Conservation (phyloP, 2,113 vertebrate genomes). For the Macheiramphus alcinus region DNA sequence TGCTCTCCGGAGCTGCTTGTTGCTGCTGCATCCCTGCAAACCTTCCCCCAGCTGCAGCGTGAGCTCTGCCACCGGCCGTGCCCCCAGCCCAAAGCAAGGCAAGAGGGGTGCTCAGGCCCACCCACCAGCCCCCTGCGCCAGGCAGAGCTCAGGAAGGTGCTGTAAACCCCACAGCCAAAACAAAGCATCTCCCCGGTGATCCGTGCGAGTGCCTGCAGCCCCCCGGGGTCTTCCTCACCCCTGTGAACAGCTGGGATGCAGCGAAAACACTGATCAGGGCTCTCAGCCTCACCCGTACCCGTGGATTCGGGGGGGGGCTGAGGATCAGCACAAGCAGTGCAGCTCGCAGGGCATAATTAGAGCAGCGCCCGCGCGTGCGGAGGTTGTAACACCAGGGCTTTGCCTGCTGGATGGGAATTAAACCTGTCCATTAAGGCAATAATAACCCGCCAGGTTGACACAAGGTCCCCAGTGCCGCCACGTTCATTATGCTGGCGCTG, state of each 20-base stretch:
- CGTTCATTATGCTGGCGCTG: not conserved
- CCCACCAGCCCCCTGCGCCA: too few relatives aligned
- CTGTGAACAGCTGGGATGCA: rapidly evolving
- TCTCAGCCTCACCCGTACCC: not conserved
- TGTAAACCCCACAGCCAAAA: not conserved
- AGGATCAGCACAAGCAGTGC: not conserved
- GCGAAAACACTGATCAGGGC: not conserved
- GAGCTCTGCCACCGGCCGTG: rapidly evolving
- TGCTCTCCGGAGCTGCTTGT: conserved; percentile 22
- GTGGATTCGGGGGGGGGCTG: rapidly evolving
- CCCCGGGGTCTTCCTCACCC: not conserved
- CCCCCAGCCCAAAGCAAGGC: not conserved
- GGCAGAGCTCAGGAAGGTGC: not conserved
- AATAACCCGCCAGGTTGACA: not conserved
- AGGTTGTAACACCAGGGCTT: not conserved
- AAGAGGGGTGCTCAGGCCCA: not conserved
- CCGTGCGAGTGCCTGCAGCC: rapidly evolving
- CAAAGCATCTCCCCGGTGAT: not conserved
- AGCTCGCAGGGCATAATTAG: not conserved
- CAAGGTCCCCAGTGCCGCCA: not conserved
- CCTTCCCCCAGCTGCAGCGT: not conserved
- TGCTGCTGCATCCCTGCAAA: conserved; percentile 12
- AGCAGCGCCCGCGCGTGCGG: rapidly evolving
- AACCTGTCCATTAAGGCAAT: not conserved
- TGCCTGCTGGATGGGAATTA: not conserved